These are phyloP conservation scores for Caenorhabditis briggsae DNA, from an alignment of 1,140 invertebrate species.

Conservation along the genomic window DNA sequence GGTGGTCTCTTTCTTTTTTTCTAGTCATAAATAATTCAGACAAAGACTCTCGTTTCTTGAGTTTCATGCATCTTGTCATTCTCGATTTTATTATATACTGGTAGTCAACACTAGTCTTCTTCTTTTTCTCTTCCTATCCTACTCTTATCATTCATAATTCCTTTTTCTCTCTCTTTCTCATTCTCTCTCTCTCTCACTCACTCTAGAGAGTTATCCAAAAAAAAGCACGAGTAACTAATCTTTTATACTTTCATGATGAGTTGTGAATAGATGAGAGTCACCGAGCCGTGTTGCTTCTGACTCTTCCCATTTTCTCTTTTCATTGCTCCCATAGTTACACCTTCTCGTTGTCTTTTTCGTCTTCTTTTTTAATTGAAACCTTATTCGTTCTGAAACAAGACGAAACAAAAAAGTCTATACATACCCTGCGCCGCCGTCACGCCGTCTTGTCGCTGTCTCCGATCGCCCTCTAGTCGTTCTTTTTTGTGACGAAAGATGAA, in stretches of 20 bases:
- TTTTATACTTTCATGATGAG: constrained; percentile 1
- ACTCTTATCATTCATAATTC: background rate
- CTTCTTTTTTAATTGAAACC: background rate
- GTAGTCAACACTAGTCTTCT: no score
- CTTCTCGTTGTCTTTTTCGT: background rate
- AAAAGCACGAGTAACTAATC: background rate
- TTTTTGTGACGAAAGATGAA: background rate
- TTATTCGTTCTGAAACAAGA: background rate
- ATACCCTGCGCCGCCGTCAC: background rate
- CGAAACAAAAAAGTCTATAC: background rate
- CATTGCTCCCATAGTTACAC: background rate
- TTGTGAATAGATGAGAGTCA: background rate
- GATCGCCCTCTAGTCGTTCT: background rate
- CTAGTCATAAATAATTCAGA: background rate
- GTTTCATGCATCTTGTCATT: no score
- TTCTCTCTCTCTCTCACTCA: background rate
- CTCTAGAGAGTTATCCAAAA: background rate
- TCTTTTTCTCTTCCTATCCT: no score
- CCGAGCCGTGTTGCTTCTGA: background rate
- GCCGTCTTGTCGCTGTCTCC: background rate
- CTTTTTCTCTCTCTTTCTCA: background rate
- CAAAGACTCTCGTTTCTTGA: no score
- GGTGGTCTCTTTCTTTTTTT: background rate
- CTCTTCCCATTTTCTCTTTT: background rate
- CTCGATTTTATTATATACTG: no score